Evolutionary conservation across 92 coral and sea anemone genomes (phyloP).

Genomic region (Actinostola sp.): DNA sequence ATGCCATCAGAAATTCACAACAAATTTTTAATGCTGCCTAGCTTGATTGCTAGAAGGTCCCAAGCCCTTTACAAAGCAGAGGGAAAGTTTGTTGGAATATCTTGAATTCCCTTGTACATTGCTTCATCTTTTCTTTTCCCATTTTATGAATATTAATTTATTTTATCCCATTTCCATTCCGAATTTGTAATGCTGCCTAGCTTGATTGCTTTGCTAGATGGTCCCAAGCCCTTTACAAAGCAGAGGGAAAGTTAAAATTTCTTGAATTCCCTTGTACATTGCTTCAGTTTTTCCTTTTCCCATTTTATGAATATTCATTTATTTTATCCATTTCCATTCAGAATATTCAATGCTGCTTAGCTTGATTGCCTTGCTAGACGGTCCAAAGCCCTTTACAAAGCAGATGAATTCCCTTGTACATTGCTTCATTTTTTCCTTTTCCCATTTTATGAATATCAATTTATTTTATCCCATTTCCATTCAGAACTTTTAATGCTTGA

Average conservation of each 20-base stretch:
- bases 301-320: too few species aligned
- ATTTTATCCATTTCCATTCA: too few species aligned
- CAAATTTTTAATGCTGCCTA: constrained; percentile 35
- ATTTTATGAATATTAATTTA: too few species aligned
- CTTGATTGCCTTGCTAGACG: constrained; percentile 19
- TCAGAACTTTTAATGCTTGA: constrained; percentile 15
- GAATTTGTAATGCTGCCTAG: constrained; percentile 35
- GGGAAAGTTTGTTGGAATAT: constrained; percentile 22
- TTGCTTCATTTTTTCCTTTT: too few species aligned
- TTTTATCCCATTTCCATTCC: too few species aligned
- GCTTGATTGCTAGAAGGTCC: constrained; percentile 32
- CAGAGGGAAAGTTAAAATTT: constrained; percentile 27
- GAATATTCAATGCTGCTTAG: constrained; percentile 32
- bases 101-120: too few species aligned
- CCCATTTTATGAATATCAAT: too few species aligned
- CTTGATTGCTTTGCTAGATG: constrained; percentile 19
- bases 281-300: too few species aligned
- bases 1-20: constrained; percentile 38
- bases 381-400: constrained; percentile 34
- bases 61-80: constrained; percentile 32
- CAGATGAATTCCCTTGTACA: too few species aligned
- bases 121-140: too few species aligned
- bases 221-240: constrained; percentile 36
- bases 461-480: too few species aligned
- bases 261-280: too few species aligned